Evolutionary conservation across 2,113 vertebrate genomes (phyloP).

Genomic region (Ptyas mucosa): DNA sequence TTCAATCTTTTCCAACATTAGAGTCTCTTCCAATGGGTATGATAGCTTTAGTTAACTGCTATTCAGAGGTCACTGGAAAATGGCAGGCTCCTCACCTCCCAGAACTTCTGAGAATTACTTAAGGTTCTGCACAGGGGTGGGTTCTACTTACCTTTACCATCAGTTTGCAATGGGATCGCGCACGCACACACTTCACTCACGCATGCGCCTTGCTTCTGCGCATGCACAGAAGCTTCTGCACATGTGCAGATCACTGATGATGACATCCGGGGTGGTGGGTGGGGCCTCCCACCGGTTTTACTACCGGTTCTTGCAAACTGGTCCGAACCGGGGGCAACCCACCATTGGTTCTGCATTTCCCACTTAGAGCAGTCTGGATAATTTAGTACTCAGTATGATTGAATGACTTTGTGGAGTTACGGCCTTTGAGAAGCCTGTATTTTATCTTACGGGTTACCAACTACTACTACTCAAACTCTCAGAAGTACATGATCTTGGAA

Average conservation of each 20-base stretch:
- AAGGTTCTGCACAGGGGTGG: neutral
- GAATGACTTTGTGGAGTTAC: constrained; percentile 22
- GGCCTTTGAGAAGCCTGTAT: constrained; percentile 9
- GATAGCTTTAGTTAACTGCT: constrained; percentile 37
- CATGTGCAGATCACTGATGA: no score
- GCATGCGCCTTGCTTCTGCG: no score
- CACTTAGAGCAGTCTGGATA: constrained; percentile 24
- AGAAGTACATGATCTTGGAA: constrained; percentile 4
- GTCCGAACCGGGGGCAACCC: no score
- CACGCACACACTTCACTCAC: no score
- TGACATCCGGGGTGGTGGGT: no score
- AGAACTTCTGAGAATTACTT: neutral
- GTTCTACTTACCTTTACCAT: no score
- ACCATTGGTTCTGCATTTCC: neutral
- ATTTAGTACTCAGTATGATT: constrained; percentile 16
- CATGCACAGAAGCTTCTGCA: no score
- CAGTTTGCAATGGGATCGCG: no score
- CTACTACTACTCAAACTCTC: constrained; percentile 8
- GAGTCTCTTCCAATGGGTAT: neutral
- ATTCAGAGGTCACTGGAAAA: constrained; percentile 22
- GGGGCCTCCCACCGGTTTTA: no score
- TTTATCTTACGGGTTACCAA: constrained; percentile 33
- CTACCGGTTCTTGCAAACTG: no score
- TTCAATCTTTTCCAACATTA: neutral
- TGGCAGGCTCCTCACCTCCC: neutral